A percentile compares a stretch with the other conserved stretches of the same genome.
Evolutionary conservation across 1,140 invertebrate genomes (phyloP).

Genomic region (Drosophila nigrodunni): DNA sequence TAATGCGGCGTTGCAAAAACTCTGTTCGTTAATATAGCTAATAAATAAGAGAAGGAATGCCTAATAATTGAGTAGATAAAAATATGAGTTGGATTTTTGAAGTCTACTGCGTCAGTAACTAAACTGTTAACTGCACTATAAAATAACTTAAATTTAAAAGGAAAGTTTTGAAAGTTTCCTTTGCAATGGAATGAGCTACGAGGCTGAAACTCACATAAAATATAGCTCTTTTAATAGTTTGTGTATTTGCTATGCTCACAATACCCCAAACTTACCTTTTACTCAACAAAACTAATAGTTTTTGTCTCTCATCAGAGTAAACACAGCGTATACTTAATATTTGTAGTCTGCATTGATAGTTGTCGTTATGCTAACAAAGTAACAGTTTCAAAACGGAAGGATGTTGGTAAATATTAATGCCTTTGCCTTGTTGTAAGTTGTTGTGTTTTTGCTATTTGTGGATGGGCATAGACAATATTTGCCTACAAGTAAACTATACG

Average conservation of each 20-base stretch:
- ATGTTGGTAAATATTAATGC: constrained; percentile 34
- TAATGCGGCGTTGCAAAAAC: not conserved
- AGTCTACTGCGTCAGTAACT: too few relatives aligned
- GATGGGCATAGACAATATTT: constrained; percentile 24
- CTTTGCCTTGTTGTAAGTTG: not conserved
- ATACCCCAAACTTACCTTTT: not conserved
- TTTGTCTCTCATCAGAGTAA: not conserved
- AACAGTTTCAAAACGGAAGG: not conserved
- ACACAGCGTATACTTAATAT: constrained; percentile 14
- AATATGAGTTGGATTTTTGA: not conserved
- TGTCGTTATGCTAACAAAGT: constrained; percentile 12
- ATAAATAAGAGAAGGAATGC: constrained; percentile 20
- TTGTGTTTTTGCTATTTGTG: constrained; percentile 1
- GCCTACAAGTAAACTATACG: constrained; percentile 4
- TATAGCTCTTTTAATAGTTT: too few relatives aligned
- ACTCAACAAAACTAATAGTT: constrained; percentile 2
- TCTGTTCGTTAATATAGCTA: constrained; percentile 15
- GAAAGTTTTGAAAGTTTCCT: too few relatives aligned
- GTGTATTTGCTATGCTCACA: not conserved
- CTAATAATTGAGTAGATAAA: not conserved
- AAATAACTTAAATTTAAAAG: too few relatives aligned
- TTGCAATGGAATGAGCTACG: too few relatives aligned
- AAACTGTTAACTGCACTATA: too few relatives aligned
- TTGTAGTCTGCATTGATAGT: constrained; percentile 9
- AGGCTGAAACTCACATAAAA: too few relatives aligned